phyloP scores from a whole-genome alignment of 2,113 vertebrate species.

The Pteropus alecto region DNA sequence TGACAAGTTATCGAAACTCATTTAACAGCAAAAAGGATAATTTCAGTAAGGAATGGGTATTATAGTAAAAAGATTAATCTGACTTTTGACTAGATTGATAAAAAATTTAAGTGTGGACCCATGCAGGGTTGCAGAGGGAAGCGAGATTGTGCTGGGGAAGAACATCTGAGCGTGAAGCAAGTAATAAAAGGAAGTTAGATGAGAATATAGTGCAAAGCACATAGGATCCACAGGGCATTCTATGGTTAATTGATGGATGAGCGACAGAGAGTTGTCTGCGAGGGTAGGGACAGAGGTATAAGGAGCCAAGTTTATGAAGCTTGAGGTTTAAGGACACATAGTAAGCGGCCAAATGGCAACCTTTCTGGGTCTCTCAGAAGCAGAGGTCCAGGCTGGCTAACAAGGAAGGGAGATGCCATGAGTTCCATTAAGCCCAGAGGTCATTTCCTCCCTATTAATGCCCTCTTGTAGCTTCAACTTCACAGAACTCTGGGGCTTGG shows the following conservation, averaged over 20 bases:
- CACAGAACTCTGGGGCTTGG: neutral
- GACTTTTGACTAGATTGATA: neutral
- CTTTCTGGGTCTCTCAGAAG: neutral
- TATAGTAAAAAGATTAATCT: neutral
- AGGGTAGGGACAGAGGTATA: neutral
- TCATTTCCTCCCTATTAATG: neutral
- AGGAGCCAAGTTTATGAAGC: neutral
- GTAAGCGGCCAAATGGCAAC: neutral
- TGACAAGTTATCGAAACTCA: neutral
- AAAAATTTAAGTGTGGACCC: neutral
- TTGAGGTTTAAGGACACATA: neutral
- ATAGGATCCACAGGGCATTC: rapidly evolving
- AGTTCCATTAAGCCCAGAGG: neutral
- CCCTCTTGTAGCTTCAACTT: neutral
- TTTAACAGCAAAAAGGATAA: neutral
- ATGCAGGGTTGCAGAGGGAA: neutral
- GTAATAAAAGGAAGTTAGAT: neutral
- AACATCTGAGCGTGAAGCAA: neutral
- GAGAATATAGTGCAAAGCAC: neutral
- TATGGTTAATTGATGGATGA: neutral
- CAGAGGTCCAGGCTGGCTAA: neutral
- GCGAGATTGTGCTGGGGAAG: neutral
- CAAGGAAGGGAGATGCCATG: rapidly evolving
- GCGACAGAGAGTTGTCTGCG: neutral
- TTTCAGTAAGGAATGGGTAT: neutral